These are phyloP conservation scores for Danaus chrysippus DNA, from an alignment of 2,888 invertebrate species.

Conservation along the genomic window DNA sequence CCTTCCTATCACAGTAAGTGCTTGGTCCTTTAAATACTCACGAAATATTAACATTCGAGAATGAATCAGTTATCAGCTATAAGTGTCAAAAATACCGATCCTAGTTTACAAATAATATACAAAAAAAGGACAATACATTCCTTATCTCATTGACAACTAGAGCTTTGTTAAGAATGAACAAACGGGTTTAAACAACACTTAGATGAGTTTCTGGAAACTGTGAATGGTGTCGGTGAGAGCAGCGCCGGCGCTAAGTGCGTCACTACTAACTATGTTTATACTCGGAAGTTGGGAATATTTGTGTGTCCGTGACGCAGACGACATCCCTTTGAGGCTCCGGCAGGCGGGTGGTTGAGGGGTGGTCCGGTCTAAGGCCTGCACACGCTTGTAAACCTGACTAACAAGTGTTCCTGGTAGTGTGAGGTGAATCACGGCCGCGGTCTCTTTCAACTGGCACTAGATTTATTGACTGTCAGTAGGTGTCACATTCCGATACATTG, in stretches of 20 bases:
- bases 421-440: neutral
- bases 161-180: neutral
- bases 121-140: neutral
- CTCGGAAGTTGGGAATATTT: constrained; percentile 14
- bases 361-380: neutral
- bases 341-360: constrained; percentile 10
- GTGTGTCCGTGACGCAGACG: constrained; percentile 22
- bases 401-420: neutral
- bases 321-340: constrained; percentile 26
- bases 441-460: neutral
- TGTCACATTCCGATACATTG: too few relatives aligned
- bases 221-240: constrained; percentile 11
- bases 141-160: neutral
- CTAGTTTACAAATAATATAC: neutral
- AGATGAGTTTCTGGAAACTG: constrained; percentile 1
- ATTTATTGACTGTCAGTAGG: neutral
- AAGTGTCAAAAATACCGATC: neutral
- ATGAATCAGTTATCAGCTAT: constrained; percentile 3
- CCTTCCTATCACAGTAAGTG: too few relatives aligned
- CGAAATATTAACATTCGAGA: neutral
- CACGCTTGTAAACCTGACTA: neutral
- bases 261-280: constrained; percentile 4
- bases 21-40: too few relatives aligned
- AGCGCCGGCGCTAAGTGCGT: constrained; percentile 26
- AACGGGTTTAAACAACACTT: constrained; percentile 1